Conservation (phyloP, 2,888 invertebrate species). For the Branchellion lobata region DNA sequence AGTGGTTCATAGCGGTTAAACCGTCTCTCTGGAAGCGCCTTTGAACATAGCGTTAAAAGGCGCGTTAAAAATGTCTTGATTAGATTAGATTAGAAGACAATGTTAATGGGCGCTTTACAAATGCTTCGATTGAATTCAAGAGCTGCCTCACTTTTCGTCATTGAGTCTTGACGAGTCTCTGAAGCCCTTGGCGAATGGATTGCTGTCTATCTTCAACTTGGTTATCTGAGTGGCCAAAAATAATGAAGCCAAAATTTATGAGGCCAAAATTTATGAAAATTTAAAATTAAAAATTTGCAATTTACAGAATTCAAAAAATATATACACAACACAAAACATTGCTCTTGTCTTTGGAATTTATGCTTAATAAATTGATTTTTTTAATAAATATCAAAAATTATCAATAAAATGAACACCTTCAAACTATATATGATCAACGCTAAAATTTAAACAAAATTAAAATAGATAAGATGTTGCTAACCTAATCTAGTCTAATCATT, state of each 20-base stretch:
- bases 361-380: too few relatives aligned
- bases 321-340: too few relatives aligned
- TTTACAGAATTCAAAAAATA: neutral
- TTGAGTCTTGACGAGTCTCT: constrained; percentile 71
- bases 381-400: too few relatives aligned
- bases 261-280: neutral
- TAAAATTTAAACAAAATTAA: too few relatives aligned
- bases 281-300: neutral
- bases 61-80: too few relatives aligned
- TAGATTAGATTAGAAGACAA: neutral
- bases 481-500: too few relatives aligned
- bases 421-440: too few relatives aligned
- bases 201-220: constrained; percentile 96
- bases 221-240: constrained; percentile 75
- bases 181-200: constrained; percentile 97
- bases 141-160: constrained; percentile 57
- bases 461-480: too few relatives aligned
- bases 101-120: neutral
- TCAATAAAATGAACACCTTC: too few relatives aligned
- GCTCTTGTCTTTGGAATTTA: neutral
- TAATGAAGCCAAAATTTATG: neutral
- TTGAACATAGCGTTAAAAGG: too few relatives aligned
- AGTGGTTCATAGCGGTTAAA: too few relatives aligned
- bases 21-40: too few relatives aligned
- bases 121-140: neutral